Percentiles rank a stretch among this genome's conserved stretches.
Evolutionary conservation across 2,113 vertebrate species (phyloP).

Genomic region (Miniopterus natalensis): DNA sequence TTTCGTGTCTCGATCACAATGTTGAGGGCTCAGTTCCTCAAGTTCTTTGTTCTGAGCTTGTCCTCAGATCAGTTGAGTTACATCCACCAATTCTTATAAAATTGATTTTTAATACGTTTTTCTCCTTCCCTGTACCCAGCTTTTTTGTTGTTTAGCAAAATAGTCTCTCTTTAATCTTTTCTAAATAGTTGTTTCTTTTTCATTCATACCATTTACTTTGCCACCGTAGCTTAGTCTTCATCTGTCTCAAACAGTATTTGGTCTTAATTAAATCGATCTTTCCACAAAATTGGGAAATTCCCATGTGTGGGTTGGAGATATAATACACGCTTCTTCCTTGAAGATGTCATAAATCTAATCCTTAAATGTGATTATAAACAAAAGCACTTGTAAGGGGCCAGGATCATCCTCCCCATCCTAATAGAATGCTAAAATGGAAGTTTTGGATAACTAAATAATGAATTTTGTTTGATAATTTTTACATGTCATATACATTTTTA

Average conservation of each 20-base stretch:
- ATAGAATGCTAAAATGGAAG: not conserved
- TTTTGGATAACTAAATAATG: not conserved
- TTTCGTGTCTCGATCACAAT: not conserved
- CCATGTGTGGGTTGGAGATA: not conserved
- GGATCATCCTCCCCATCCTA: not conserved
- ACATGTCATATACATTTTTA: not conserved
- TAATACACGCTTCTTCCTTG: not conserved
- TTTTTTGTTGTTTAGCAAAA: not conserved
- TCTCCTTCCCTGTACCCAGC: not conserved
- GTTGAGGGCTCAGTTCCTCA: not conserved
- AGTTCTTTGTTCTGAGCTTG: not conserved
- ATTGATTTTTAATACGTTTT: not conserved
- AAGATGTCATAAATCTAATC: not conserved
- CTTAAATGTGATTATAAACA: not conserved
- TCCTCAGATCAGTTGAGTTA: not conserved
- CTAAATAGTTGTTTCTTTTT: not conserved
- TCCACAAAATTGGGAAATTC: not conserved
- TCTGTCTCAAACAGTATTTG: not conserved
- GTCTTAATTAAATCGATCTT: conserved; percentile 5
- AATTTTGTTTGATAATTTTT: conserved; percentile 7
- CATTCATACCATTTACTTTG: not conserved
- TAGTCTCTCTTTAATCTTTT: not conserved
- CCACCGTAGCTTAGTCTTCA: not conserved
- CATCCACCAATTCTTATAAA: not conserved
- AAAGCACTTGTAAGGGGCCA: not conserved